phyloP scores from a whole-genome alignment of 2,797 vertebrate genomes.

The Crypturellus tataupa region DNA sequence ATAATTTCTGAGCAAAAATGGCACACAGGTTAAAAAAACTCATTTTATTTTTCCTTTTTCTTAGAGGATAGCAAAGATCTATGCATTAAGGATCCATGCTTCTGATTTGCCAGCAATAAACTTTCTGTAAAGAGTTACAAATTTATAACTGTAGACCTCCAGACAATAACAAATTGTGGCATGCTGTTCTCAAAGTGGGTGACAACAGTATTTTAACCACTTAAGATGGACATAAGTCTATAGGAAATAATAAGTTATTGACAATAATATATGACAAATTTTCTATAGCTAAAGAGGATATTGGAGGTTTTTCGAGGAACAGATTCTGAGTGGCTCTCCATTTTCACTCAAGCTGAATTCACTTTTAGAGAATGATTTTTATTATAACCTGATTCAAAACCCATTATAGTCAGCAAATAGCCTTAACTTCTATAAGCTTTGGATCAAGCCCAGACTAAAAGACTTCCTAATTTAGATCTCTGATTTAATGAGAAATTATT shows the following conservation, averaged over 20 bases:
- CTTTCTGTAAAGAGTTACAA: background rate
- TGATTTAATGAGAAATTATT: background rate
- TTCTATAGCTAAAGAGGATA: background rate
- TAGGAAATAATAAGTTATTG: background rate
- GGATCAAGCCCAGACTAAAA: background rate
- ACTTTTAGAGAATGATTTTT: background rate
- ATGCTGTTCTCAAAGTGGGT: background rate
- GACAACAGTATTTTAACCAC: background rate
- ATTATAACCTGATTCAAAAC: background rate
- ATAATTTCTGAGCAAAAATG: background rate
- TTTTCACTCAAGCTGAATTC: background rate
- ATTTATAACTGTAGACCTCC: background rate
- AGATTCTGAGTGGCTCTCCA: rapidly evolving
- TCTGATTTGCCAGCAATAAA: background rate
- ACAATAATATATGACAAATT: background rate
- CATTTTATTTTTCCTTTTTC: background rate
- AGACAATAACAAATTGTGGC: background rate
- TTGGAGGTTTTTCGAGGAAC: background rate
- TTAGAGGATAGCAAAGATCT: background rate
- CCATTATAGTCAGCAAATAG: background rate
- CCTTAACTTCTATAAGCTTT: background rate
- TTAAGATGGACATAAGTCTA: background rate
- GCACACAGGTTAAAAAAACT: background rate
- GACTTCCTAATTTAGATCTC: background rate
- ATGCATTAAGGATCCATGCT: background rate